Evolutionary conservation across 2,113 vertebrate species (phyloP).

Genomic region (Amblyopsis rosae): DNA sequence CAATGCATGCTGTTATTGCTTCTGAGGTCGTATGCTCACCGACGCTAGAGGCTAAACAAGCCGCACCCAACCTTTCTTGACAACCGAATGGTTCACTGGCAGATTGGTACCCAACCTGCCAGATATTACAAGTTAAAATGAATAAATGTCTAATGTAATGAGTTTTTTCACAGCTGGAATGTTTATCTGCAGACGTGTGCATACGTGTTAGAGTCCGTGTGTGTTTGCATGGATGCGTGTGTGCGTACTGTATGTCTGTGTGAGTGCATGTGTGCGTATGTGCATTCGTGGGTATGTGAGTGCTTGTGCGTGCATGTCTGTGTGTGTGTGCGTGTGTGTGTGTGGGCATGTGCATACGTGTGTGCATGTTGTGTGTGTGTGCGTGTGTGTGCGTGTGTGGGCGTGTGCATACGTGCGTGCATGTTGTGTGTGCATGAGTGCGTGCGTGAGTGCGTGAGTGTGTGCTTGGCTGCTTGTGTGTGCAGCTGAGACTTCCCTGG

Average conservation of each 20-base stretch:
- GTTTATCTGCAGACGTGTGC: neutral
- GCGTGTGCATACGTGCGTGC: neutral
- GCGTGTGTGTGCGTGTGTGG: too few species aligned
- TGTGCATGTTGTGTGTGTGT: neutral
- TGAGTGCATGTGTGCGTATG: neutral
- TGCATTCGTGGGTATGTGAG: neutral
- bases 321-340: slow-evolving; percentile 33
- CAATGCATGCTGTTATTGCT: slow-evolving; percentile 27
- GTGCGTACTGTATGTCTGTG: slow-evolving; percentile 1
- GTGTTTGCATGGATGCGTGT: too few species aligned
- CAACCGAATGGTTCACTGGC: slow-evolving; percentile 22
- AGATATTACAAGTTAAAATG: slow-evolving; percentile 19
- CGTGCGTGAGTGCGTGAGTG: slow-evolving; percentile 4
- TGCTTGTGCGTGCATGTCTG: neutral
- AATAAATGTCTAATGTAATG: neutral
- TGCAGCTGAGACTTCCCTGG: neutral
- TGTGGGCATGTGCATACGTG: slow-evolving; percentile 8
- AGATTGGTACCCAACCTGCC: slow-evolving; percentile 22
- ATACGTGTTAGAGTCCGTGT: too few species aligned
- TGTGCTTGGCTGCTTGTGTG: slow-evolving; percentile 1
- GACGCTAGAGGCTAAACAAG: slow-evolving; percentile 11
- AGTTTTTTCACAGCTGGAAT: slow-evolving; percentile 3
- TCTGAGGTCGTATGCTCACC: slow-evolving; percentile 22
- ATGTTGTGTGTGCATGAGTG: neutral
- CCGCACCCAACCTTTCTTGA: slow-evolving; percentile 22